A percentile compares a stretch with the other conserved stretches of the same genome.
Conservation (phyloP, 2,797 vertebrate genomes). For the Phrynocephalus vlangalii region DNA sequence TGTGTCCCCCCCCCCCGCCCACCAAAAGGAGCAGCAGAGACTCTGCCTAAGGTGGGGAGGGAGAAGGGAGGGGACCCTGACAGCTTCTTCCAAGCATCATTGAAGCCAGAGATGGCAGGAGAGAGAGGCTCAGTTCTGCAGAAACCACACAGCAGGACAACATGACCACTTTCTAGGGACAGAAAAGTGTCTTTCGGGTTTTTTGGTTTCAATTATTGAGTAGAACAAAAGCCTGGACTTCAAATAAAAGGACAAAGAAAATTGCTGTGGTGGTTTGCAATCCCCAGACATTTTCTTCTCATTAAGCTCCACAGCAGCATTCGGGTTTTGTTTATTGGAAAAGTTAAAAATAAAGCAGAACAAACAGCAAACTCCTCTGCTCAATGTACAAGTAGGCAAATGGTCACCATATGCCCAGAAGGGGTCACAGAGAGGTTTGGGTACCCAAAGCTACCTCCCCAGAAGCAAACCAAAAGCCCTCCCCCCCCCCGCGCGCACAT, state of each 20-base stretch:
- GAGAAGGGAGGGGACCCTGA: too few species aligned
- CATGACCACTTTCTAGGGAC: slow-evolving; percentile 57
- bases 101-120: not conserved
- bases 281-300: slow-evolving; percentile 75
- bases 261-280: slow-evolving; percentile 66
- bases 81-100: too few species aligned
- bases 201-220: slow-evolving; percentile 70
- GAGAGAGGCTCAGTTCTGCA: not conserved
- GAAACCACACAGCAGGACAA: slow-evolving; percentile 55
- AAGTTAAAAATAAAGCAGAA: slow-evolving; percentile 74
- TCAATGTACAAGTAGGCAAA: slow-evolving; percentile 41
- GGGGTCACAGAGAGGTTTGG: slow-evolving; percentile 63
- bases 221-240: slow-evolving; percentile 67
- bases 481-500: too few species aligned
- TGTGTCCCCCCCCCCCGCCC: too few species aligned
- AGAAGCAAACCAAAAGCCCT: not conserved
- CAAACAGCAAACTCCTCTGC: slow-evolving; percentile 66
- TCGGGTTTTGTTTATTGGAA: slow-evolving; percentile 73
- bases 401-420: slow-evolving; percentile 51
- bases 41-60: too few species aligned
- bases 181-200: slow-evolving; percentile 39
- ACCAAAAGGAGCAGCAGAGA: too few species aligned
- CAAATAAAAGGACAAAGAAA: slow-evolving; percentile 33
- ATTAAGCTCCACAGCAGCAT: slow-evolving; percentile 75
- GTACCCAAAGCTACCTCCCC: not conserved